Base-by-base conservation (phyloP, 2,113 vertebrate genomes). In the Amblyopsis rosae region DNA sequence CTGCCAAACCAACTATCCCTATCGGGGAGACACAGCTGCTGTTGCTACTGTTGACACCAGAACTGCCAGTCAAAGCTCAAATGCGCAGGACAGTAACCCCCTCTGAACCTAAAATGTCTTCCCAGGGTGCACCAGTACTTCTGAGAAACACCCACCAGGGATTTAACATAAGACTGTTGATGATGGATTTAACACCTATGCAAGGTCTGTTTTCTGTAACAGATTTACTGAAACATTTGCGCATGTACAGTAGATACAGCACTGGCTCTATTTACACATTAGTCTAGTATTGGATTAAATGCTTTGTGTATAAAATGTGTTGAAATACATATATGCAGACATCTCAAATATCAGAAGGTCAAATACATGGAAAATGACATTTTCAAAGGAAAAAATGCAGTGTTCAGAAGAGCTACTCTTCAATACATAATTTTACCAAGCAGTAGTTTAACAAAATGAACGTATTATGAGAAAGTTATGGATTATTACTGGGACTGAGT, bases 11-110 rank as follows among this genome's bases (percentile, higher is more conserved):
- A 51, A 65, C 15, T 19, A 10, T 72, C 70, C 56, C 62, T 12
- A 62, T n/a, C 48, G 72, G 64, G 58, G 46, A 53, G 70, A 59
- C 62, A 15, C 64, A 77, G 73, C 60, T 71, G 67, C 13, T 17
- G 3, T 15, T 9, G 57, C 61, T 45, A 17, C 19, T 2, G 13
- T 47, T 57, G 60, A 65, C 53, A 64, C 41, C 41, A 26, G 12
- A 13, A 67, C 58, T 32, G 26, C 53, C 54, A 57, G 58, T 63
- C 45, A 70, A 26, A 16, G 62, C 32, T n/a, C 48, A 69, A 13
- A 15, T 16, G 6, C 35, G 49, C 13, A 6, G 65, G 53, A 13
- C 53, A 65, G 59, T 4, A 61, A 51, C 9, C 26, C 32, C 9
- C 32, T 47, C 51, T 41, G 16, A 65, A 55, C 49, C 9, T 4